Percentiles rank a stretch among this genome's conserved stretches.
These are phyloP conservation scores for Heliconius ethilla DNA, from an alignment of 2,888 invertebrate genomes.

Conservation along the genomic window DNA sequence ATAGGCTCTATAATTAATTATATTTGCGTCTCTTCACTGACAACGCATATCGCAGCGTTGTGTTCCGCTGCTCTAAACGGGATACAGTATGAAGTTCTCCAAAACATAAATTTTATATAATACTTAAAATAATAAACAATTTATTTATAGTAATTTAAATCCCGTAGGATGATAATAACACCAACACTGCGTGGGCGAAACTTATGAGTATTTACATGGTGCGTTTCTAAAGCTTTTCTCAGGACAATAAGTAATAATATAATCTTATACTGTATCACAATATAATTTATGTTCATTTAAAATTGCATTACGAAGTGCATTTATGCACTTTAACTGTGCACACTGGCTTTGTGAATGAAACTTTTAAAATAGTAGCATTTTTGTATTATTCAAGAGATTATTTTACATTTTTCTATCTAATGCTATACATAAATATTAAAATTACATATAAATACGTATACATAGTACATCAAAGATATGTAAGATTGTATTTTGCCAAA, in stretches of 20 bases:
- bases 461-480: no score
- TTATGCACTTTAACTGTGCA: not conserved
- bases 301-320: conserved; percentile 35
- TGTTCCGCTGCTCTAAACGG: no score
- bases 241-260: conserved; percentile 36
- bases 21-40: no score
- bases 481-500: no score
- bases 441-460: no score
- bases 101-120: not conserved
- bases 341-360: conserved; percentile 9
- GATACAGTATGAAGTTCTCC: not conserved
- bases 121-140: not conserved
- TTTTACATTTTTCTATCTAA: not conserved
- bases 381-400: not conserved
- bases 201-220: conserved; percentile 42
- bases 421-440: no score
- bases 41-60: no score
- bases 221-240: conserved; percentile 39
- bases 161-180: conserved; percentile 37
- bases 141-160: conserved; percentile 19
- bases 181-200: conserved; percentile 40
- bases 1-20: no score
- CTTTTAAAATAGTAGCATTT: conserved; percentile 8
- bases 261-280: conserved; percentile 36
- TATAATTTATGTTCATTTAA: conserved; percentile 36